A percentile compares a stretch with the other conserved stretches of the same genome.
Conservation (phyloP, 1,140 invertebrate species). For the Drosophila pseudoananassae region DNA sequence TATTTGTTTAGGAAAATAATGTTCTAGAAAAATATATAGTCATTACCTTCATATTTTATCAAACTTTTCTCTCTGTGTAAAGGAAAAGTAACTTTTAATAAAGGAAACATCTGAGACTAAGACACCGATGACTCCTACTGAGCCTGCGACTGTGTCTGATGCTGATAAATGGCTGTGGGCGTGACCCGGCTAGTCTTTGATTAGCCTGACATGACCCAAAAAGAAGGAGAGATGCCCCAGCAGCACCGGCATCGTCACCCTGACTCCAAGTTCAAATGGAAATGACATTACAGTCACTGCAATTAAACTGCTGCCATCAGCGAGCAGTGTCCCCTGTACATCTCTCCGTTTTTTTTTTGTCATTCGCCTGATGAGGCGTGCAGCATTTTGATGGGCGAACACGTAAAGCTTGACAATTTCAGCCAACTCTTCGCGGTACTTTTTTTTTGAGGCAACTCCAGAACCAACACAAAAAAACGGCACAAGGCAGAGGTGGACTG, state of each 20-base stretch:
- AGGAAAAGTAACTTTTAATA: conserved; percentile 65
- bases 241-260: conserved; percentile 17
- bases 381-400: conserved; percentile 76
- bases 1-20: neutral
- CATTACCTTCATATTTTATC: neutral
- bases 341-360: neutral
- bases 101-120: conserved; percentile 64
- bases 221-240: conserved; percentile 20
- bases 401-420: conserved; percentile 72
- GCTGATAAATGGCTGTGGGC: conserved; percentile 76
- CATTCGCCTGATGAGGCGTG: conserved; percentile 59
- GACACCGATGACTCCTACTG: conserved; percentile 41
- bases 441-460: conserved; percentile 15
- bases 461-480: neutral
- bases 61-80: neutral
- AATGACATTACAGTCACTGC: conserved; percentile 66
- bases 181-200: conserved; percentile 65
- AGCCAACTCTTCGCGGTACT: conserved; percentile 7
- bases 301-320: conserved; percentile 67
- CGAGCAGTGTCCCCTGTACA: conserved; percentile 1
- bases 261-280: conserved; percentile 74
- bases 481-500: conserved; percentile 37
- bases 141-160: conserved; percentile 39
- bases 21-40: neutral
- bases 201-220: conserved; percentile 78